Evolutionary conservation across 1,140 invertebrate genomes (phyloP).

Genomic region (Laupala kohalensis): DNA sequence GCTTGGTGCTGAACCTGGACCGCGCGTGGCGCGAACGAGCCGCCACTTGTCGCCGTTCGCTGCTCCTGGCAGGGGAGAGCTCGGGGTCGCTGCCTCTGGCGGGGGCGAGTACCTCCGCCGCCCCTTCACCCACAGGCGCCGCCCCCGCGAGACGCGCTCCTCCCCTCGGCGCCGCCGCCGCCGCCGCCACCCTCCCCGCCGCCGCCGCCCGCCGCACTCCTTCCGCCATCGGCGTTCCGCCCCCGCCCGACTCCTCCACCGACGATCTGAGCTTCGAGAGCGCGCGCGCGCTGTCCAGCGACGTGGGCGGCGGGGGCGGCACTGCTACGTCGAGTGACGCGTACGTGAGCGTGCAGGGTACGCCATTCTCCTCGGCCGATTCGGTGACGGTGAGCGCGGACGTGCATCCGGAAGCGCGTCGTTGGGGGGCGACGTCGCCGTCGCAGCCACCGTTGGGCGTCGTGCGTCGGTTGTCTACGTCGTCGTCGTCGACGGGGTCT

Average conservation of each 20-base stretch:
- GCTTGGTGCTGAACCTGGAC: conserved; percentile 19
- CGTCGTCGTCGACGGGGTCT: not conserved
- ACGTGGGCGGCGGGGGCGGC: conserved; percentile 1
- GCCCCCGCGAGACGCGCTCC: too few species aligned
- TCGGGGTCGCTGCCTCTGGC: too few species aligned
- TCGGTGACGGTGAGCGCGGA: conserved; percentile 18
- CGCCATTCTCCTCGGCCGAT: conserved; percentile 15
- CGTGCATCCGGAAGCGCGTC: conserved; percentile 14
- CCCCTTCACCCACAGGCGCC: too few species aligned
- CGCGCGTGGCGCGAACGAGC: not conserved
- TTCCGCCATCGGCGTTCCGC: conserved; percentile 11
- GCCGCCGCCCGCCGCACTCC: not conserved
- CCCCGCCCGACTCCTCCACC: conserved; percentile 26
- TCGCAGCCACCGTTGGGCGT: too few species aligned
- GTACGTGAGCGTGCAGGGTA: conserved; percentile 2
- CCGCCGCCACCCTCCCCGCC: not conserved
- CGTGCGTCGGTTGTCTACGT: not conserved
- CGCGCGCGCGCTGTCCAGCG: conserved; percentile 12
- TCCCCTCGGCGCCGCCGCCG: not conserved
- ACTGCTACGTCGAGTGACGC: conserved; percentile 5
- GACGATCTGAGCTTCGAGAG: conserved; percentile 17
- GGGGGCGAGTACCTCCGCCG: too few species aligned
- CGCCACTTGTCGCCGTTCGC: not conserved
- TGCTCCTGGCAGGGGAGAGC: not conserved
- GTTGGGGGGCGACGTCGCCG: too few species aligned